phyloP scores from a whole-genome alignment of 2,888 invertebrate genomes.

The Incurvaria masculella region DNA sequence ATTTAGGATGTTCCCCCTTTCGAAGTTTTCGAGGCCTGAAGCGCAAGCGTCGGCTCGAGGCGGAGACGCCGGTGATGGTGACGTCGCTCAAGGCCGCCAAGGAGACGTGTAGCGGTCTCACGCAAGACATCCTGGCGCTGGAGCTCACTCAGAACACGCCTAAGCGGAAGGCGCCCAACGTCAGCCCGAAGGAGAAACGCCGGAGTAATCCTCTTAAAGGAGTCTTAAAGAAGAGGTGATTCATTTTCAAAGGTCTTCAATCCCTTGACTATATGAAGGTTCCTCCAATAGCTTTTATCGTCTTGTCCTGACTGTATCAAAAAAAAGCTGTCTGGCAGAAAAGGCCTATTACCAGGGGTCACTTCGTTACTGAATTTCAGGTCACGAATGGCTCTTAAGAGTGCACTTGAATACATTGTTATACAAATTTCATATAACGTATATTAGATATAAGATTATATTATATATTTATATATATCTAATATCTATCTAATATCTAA shows the following conservation, averaged over 20 bases:
- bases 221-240: conserved; percentile 58
- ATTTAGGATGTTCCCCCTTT: too few relatives aligned
- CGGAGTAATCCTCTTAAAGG: conserved; percentile 54
- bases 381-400: too few relatives aligned
- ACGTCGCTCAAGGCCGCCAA: conserved; percentile 39
- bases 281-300: background rate
- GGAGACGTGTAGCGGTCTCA: conserved; percentile 60
- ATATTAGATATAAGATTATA: too few relatives aligned
- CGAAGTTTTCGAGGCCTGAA: conserved; percentile 54
- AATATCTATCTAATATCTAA: too few relatives aligned
- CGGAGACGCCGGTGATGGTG: conserved; percentile 44
- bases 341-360: too few relatives aligned
- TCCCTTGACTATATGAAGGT: background rate
- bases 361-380: too few relatives aligned
- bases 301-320: too few relatives aligned
- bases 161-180: conserved; percentile 54
- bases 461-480: too few relatives aligned
- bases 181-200: conserved; percentile 42
- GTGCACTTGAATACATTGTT: too few relatives aligned
- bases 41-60: conserved; percentile 56
- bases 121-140: conserved; percentile 66
- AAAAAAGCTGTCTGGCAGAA: too few relatives aligned
- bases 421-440: too few relatives aligned
- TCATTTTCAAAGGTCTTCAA: background rate
- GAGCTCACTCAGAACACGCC: conserved; percentile 68